Percentiles rank a stretch among this genome's conserved stretches.
phyloP scores from a whole-genome alignment of 2,113 vertebrate species.

The Arvicanthis niloticus region DNA sequence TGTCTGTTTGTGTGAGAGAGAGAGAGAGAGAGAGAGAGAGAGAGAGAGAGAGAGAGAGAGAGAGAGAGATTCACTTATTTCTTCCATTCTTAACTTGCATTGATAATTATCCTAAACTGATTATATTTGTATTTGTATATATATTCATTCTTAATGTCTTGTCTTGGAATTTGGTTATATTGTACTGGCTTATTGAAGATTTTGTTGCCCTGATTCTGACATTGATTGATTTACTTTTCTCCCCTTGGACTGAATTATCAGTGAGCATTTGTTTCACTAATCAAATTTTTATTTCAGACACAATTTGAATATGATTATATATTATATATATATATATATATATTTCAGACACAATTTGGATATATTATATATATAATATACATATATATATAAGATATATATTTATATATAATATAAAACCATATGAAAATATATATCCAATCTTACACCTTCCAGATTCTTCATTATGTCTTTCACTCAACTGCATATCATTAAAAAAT shows the following conservation, averaged over 20 bases:
- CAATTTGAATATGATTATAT: not conserved
- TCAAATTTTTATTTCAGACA: not conserved
- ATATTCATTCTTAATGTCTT: not conserved
- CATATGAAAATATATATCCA: too few species aligned
- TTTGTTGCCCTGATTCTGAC: not conserved
- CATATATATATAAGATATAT: too few species aligned
- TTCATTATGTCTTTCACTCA: not conserved
- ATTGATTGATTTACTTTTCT: not conserved
- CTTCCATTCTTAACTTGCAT: not conserved
- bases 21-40: too few species aligned
- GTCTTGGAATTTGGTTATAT: not conserved
- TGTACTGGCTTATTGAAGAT: not conserved
- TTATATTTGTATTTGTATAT: not conserved
- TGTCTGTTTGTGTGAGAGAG: not conserved
- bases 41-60: too few species aligned
- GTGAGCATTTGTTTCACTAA: constrained; percentile 19
- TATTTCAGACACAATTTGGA: too few species aligned
- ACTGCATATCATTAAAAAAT: not conserved
- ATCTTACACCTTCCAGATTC: not conserved
- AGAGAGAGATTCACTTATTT: not conserved
- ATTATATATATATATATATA: too few species aligned
- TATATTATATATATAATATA: too few species aligned
- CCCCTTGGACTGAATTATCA: not conserved
- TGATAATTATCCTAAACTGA: not conserved
- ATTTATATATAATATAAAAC: too few species aligned